These are phyloP conservation scores for Rana temporaria DNA, from an alignment of 2,113 vertebrate genomes.

Conservation along the genomic window DNA sequence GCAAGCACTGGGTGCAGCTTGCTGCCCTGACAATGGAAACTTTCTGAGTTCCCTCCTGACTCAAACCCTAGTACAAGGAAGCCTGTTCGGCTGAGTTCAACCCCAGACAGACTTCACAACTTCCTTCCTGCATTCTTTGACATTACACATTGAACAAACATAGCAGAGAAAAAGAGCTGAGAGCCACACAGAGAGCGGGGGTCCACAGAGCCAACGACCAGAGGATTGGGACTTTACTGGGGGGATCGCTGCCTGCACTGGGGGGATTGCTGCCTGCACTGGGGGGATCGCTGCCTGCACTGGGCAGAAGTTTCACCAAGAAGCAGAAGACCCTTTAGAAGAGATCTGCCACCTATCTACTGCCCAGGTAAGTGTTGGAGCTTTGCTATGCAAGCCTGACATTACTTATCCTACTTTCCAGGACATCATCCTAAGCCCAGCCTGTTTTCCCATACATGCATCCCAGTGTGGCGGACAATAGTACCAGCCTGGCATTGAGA, in stretches of 20 bases:
- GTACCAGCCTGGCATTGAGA: neutral
- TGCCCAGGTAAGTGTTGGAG: neutral
- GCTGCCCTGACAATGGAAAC: constrained; percentile 75
- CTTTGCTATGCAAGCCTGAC: too few species aligned
- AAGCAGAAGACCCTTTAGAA: neutral
- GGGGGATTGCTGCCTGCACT: neutral
- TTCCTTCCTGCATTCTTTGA: constrained; percentile 71
- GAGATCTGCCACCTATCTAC: too few species aligned
- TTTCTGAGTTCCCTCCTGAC: constrained; percentile 75
- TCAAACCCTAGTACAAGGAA: constrained; percentile 71
- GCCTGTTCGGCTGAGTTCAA: constrained; percentile 80
- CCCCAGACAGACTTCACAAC: constrained; percentile 78
- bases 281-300: neutral
- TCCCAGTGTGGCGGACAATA: too few species aligned
- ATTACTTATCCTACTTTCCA: too few species aligned
- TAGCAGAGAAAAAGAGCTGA: constrained; percentile 43
- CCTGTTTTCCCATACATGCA: too few species aligned
- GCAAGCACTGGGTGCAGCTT: neutral
- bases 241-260: neutral
- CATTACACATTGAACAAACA: constrained; percentile 65
- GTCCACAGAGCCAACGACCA: neutral
- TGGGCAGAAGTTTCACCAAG: neutral
- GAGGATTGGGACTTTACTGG: neutral
- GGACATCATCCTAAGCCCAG: too few species aligned
- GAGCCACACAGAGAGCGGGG: neutral